phyloP scores from a whole-genome alignment of 2,888 invertebrate species.

The Cloeon dipterum region DNA sequence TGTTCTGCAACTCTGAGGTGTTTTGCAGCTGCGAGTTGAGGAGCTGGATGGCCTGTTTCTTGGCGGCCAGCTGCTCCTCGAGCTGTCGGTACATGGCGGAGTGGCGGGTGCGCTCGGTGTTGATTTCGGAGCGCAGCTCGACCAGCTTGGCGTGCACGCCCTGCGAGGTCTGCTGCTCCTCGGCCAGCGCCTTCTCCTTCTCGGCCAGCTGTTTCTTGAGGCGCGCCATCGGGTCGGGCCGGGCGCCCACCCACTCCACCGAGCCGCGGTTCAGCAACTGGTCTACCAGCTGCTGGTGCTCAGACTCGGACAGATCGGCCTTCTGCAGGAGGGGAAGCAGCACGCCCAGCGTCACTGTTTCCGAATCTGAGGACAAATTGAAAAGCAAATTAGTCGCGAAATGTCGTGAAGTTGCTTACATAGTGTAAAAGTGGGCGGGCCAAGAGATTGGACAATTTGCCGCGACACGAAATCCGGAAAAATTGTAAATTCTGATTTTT shows the following conservation, averaged over 20 bases:
- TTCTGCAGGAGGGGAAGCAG: slow-evolving; percentile 52
- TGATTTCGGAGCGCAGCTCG: slow-evolving; percentile 47
- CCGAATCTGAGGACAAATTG: too few species aligned
- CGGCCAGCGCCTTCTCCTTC: slow-evolving; percentile 51
- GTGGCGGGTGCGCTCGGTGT: slow-evolving; percentile 36
- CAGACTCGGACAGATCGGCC: slow-evolving; percentile 60
- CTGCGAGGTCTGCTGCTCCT: slow-evolving; percentile 50
- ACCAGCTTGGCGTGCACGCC: slow-evolving; percentile 56
- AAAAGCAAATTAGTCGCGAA: too few species aligned
- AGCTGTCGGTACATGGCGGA: slow-evolving; percentile 26
- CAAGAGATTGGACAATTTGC: too few species aligned
- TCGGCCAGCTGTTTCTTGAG: slow-evolving; percentile 74
- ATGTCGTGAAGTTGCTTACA: too few species aligned
- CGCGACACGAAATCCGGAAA: too few species aligned
- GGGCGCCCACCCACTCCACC: slow-evolving; percentile 26
- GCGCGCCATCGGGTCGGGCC: slow-evolving; percentile 63
- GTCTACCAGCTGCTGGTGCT: slow-evolving; percentile 76
- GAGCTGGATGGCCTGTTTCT: slow-evolving; percentile 35
- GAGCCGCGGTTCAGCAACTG: slow-evolving; percentile 40
- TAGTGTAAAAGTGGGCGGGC: too few species aligned
- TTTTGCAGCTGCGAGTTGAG: slow-evolving; percentile 35
- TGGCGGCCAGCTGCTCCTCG: slow-evolving; percentile 28
- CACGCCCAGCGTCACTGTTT: slow-evolving; percentile 35
- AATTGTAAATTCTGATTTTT: too few species aligned
- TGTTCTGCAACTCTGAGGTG: slow-evolving; percentile 21